Percentiles rank a stretch among this genome's conserved stretches.
phyloP scores from a whole-genome alignment of 1,140 invertebrate genomes.

The Pemphigus obesinymphae region DNA sequence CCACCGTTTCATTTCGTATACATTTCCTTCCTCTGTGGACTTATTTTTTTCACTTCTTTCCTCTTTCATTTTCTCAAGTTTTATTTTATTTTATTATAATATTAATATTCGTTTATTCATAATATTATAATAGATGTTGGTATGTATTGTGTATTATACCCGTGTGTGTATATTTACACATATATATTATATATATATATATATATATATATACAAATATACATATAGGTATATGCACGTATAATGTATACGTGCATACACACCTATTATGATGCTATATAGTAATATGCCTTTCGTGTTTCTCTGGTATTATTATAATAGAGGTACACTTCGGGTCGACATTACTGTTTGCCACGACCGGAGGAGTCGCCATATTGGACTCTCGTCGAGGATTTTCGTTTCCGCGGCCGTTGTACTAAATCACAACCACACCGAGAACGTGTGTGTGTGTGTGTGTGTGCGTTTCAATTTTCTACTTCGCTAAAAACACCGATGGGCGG shows the following conservation, averaged over 20 bases:
- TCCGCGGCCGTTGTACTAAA: constrained; percentile 17
- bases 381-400: constrained; percentile 26
- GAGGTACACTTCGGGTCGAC: background rate
- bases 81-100: background rate
- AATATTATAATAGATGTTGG: no score
- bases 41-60: background rate
- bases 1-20: background rate
- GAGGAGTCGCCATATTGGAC: constrained; percentile 35
- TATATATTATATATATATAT: no score
- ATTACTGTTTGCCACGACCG: background rate
- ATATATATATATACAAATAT: no score
- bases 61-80: background rate
- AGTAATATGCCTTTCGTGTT: constrained; percentile 14
- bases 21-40: constrained; percentile 18
- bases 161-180: background rate
- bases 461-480: constrained; percentile 11
- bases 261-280: background rate
- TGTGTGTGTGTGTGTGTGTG: background rate
- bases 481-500: constrained; percentile 22
- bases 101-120: no score
- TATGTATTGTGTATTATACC: no score
- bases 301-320: background rate
- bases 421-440: constrained; percentile 14
- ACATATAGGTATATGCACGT: background rate
- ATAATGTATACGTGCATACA: background rate